Percentiles rank a stretch among this genome's conserved stretches.
phyloP scores from a whole-genome alignment of 2,888 invertebrate genomes.

The Tenthredo distinguenda region DNA sequence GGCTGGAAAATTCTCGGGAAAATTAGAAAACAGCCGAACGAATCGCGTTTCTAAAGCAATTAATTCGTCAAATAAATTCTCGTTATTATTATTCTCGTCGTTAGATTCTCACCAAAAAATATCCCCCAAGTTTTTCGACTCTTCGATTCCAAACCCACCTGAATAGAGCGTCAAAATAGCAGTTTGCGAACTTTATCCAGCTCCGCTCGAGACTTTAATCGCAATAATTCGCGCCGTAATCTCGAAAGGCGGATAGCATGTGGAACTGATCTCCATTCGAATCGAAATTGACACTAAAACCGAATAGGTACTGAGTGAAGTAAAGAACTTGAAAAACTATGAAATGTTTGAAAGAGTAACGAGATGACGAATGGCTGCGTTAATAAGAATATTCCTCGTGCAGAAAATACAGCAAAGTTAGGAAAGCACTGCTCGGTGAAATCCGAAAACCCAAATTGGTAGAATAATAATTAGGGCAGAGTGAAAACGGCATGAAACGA shows the following conservation, averaged over 20 bases:
- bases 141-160: background rate
- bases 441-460: too few species aligned
- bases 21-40: constrained; percentile 2
- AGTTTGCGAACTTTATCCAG: background rate
- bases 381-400: too few species aligned
- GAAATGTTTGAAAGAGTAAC: too few species aligned
- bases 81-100: background rate
- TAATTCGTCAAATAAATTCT: background rate
- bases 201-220: background rate
- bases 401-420: too few species aligned
- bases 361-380: too few species aligned
- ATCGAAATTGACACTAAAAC: background rate
- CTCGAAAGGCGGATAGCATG: background rate
- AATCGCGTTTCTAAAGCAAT: background rate
- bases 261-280: background rate
- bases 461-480: background rate
- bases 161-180: background rate
- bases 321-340: too few species aligned
- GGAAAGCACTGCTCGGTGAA: too few species aligned
- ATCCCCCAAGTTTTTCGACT: background rate
- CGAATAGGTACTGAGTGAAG: too few species aligned
- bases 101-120: background rate
- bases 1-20: background rate
- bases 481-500: background rate
- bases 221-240: background rate